These are phyloP conservation scores for Parauchenoglanis ngamensis DNA, from an alignment of 2,797 vertebrate genomes.

Conservation along the genomic window DNA sequence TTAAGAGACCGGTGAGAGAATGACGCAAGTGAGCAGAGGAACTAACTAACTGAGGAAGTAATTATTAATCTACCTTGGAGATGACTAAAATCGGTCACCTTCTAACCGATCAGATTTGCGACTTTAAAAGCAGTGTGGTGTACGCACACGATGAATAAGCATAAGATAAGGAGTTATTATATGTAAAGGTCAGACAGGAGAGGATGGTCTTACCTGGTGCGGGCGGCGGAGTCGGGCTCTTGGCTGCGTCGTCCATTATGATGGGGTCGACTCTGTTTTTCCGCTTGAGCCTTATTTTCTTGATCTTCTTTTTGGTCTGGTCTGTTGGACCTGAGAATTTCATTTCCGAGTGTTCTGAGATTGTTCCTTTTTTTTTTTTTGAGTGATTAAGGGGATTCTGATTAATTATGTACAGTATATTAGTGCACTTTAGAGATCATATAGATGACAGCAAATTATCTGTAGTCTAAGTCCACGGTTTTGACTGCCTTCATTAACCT, in stretches of 20 bases:
- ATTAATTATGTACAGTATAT: background rate
- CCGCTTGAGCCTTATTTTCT: slow-evolving; percentile 87
- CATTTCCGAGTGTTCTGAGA: background rate
- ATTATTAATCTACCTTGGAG: no score
- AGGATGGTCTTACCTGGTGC: slow-evolving; percentile 77
- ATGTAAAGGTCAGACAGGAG: background rate
- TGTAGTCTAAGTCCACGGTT: background rate
- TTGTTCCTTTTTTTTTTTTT: background rate
- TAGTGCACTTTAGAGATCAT: background rate
- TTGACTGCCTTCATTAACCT: slow-evolving; percentile 1
- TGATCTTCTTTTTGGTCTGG: slow-evolving; percentile 84
- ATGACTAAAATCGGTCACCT: background rate
- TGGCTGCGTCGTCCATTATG: slow-evolving; percentile 77
- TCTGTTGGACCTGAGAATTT: slow-evolving; percentile 63
- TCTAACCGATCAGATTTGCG: background rate
- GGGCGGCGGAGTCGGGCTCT: slow-evolving; percentile 78
- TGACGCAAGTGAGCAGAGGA: background rate
- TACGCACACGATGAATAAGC: background rate
- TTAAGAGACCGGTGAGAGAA: background rate
- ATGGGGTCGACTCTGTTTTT: slow-evolving; percentile 90
- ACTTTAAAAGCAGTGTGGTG: background rate
- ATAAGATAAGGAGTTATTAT: background rate
- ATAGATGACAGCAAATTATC: background rate
- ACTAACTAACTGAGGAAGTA: background rate
- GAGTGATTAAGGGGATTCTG: background rate